Evolutionary conservation across 2,888 invertebrate species (phyloP), one percentile per base, ranked within the genome.

Genomic region (Hylaea fasciaria): DNA sequence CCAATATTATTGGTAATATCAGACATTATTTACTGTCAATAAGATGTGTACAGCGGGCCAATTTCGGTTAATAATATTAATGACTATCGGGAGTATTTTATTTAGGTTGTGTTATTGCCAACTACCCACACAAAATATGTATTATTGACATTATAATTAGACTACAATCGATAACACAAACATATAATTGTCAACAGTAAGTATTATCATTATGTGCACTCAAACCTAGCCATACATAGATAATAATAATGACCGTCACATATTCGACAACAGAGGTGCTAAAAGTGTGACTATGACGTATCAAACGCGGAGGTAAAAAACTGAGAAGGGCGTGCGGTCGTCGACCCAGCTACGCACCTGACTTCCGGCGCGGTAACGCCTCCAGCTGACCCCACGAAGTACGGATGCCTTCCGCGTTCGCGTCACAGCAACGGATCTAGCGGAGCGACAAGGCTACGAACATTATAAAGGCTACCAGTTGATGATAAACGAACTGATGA

Each of bases 311-410:
- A 66, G 64, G 65, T 69, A 71, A 73, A 71, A 72, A 32, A 71
- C 61, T 58, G 66, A 74, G 74, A 80, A 77, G 76, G 77, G 74
- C 72, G 64, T 62, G 72, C 78, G 81, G 80, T 81, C 83, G 78
- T 66, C 78, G 82, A 81, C 82, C 83, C 65, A 70, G 62, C 59
- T 56, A 40, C 49, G 49, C 49, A 52, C 52, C 52, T 52, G 41
- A 47, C 70, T 73, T 71, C 79, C 74, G 75, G 64, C 65, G 46
- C 59, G 60, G 70, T 75, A 62, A 77, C 77, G 75, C 78, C 78
- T 77, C 76, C 74, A 74, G 69, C 64, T 73, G 71, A 75, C 73
- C 73, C 70, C 69, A 69, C 47, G 47, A 54, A n/a, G n/a, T n/a
- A n/a, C n/a, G n/a, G n/a, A 54, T 57, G 65, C 57, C 54, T 81